Conservation (phyloP, 2,888 invertebrate genomes). For the Iselma pallidipennis region DNA sequence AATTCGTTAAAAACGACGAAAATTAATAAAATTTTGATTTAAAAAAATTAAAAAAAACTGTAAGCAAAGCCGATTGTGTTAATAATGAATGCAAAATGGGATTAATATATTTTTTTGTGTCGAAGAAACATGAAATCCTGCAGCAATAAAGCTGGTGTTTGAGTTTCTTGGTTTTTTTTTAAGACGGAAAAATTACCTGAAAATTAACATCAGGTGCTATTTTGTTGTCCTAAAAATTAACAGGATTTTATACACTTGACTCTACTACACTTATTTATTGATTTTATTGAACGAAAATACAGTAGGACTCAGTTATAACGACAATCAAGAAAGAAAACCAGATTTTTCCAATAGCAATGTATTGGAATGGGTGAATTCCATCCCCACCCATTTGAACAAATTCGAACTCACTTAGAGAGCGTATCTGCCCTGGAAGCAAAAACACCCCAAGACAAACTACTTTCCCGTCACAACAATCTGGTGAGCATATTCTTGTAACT, state of each 20-base stretch:
- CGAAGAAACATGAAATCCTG: neutral
- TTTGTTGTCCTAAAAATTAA: conserved; percentile 24
- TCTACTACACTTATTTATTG: conserved; percentile 9
- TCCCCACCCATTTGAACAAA: too few relatives aligned
- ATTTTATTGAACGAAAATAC: conserved; percentile 9
- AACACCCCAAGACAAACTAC: too few relatives aligned
- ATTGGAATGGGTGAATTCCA: conserved; percentile 4
- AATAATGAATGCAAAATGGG: neutral
- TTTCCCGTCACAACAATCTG: too few relatives aligned
- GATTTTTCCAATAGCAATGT: neutral
- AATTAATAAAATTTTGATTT: neutral
- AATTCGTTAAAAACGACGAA: conserved; percentile 34
- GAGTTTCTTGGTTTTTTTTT: neutral
- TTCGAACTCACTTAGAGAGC: too few relatives aligned
- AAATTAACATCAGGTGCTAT: conserved; percentile 36
- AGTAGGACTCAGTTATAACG: too few relatives aligned
- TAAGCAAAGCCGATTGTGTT: neutral
- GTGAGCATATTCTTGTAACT: too few relatives aligned
- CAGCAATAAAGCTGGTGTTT: conserved; percentile 20
- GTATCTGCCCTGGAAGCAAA: too few relatives aligned
- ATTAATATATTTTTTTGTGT: neutral
- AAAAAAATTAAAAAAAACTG: neutral
- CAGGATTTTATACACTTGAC: conserved; percentile 7
- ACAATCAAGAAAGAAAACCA: neutral
- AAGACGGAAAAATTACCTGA: conserved; percentile 34